Evolutionary conservation across 2,797 vertebrate genomes (phyloP), one percentile per base, ranked within the genome.

Genomic region (Protosalanx chinensis): DNA sequence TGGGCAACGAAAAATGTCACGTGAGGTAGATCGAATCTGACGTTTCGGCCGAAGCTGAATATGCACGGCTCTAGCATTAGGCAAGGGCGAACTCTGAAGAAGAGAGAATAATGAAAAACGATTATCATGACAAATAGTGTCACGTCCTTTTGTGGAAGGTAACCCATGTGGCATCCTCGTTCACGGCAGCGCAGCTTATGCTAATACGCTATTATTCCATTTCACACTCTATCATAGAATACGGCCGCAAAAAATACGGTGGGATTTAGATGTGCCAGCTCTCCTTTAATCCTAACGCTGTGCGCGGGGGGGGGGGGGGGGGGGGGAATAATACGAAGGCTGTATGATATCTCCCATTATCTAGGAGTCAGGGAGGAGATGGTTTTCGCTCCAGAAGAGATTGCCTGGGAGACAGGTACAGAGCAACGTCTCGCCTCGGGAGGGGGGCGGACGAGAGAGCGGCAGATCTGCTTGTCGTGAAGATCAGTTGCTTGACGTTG

Each of bases 401-500:
- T 46, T 46, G 56, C 70, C 70, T 75, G 30, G 6, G 59, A 71
- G 74, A 58, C 56, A 64, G 46, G 56, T 64, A 67, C 29, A 67
- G 67, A 29, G 1, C 75, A 29, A 74, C 37, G 49, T 35, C 71
- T 46, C 13, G 7, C 69, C 68, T 61, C 68, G 8, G 64, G 3
- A 2, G 33, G 33, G 6, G 41, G 41, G 37, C 10, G 58, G 61
- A 64, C 63, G 67, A 61, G 64, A 59, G 71, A 69, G 53, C 23
- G 32, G 57, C 71, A 79, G 71, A 74, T 77, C 72, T 76, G 53
- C 61, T 32, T 78, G 78, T 82, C 76, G 78, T 72, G 51, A 77
- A 68, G 69, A 74, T 84, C 71, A 81, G 77, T 77, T 73, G 72
- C 70, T 59, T 77, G 76, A 77, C 64, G 67, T 60, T 71, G 78